phyloP scores from a whole-genome alignment of 2,113 vertebrate genomes.

The Ia io region DNA sequence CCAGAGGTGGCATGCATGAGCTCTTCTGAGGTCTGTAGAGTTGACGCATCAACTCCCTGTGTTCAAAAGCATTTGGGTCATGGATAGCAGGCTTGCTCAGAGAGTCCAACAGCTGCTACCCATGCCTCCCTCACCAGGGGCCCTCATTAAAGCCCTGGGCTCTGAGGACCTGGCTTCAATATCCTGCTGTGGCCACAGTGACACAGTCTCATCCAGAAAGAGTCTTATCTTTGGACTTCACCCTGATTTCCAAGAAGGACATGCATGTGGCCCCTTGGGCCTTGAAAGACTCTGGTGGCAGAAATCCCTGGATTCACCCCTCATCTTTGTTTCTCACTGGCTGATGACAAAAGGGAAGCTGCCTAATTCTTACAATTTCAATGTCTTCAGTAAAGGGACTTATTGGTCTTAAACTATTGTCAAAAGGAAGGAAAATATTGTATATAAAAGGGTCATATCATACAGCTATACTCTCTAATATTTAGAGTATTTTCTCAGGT shows the following conservation, averaged over 20 bases:
- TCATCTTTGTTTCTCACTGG: neutral
- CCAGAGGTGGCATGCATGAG: accelerated
- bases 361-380: neutral
- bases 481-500: neutral
- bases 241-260: neutral
- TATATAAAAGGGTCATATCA: neutral
- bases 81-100: neutral
- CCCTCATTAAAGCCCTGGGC: neutral
- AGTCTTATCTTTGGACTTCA: neutral
- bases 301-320: neutral
- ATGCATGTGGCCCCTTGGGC: neutral
- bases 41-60: accelerated
- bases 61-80: neutral
- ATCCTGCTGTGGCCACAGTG: neutral
- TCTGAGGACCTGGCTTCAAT: neutral
- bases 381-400: neutral
- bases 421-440: neutral
- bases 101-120: neutral
- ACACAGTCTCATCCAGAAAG: neutral
- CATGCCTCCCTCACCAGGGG: accelerated
- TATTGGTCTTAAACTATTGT: neutral
- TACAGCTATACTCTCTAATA: neutral
- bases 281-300: neutral
- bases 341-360: neutral
- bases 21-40: neutral